Evolutionary conservation across 2,113 vertebrate species (phyloP).

Genomic region (Butorides virescens): DNA sequence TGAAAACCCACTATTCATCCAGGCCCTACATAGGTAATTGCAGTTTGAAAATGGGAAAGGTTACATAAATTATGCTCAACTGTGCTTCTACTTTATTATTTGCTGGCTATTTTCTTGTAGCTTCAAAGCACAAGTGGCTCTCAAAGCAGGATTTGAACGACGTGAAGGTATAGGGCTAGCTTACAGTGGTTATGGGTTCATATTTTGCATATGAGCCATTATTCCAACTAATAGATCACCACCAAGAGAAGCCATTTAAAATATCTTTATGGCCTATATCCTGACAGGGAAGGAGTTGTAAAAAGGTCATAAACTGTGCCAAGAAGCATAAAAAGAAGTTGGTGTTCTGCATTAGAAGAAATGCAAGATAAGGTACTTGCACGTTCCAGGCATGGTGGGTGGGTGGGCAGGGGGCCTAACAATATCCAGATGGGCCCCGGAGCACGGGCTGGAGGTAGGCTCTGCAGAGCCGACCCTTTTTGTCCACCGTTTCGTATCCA

Average conservation of each 20-base stretch:
- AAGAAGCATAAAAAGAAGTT: slow-evolving; percentile 63
- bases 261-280: slow-evolving; percentile 62
- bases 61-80: slow-evolving; percentile 54
- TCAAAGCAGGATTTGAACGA: neutral
- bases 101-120: slow-evolving; percentile 35
- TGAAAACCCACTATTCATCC: slow-evolving; percentile 52
- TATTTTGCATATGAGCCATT: slow-evolving; percentile 59
- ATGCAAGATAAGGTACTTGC: slow-evolving; percentile 61
- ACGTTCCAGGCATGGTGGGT: slow-evolving; percentile 60
- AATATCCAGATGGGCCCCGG: slow-evolving; percentile 54
- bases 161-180: slow-evolving; percentile 12
- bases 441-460: neutral
- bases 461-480: neutral
- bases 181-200: slow-evolving; percentile 46
- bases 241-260: slow-evolving; percentile 56
- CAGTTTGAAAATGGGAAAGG: slow-evolving; percentile 36
- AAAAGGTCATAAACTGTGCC: slow-evolving; percentile 59
- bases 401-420: slow-evolving; percentile 57
- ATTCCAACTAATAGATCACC: slow-evolving; percentile 61
- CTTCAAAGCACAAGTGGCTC: slow-evolving; percentile 35
- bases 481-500: neutral
- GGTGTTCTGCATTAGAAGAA: slow-evolving; percentile 63
- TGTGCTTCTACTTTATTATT: slow-evolving; percentile 35
- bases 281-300: slow-evolving; percentile 57
- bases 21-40: slow-evolving; percentile 14